Base-by-base conservation (phyloP, 2,113 vertebrate genomes). In the Tragelaphus buxtoni region DNA sequence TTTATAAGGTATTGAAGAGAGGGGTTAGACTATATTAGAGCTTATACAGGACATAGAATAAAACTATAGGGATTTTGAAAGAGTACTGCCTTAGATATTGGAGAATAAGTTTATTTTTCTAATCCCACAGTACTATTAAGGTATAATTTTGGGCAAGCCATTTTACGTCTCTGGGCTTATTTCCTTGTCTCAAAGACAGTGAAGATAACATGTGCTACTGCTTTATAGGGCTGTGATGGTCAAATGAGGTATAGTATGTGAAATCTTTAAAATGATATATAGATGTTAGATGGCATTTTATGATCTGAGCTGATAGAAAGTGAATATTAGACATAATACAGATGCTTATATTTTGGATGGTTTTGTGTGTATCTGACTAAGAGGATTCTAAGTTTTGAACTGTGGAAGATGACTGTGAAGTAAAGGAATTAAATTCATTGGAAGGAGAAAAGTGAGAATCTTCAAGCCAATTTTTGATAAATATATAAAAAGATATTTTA, bases 151-250 rank as follows among this genome's bases (percentile, higher is more conserved):
- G 61, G 65, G 58, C 20, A 87, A 61, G 51, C 58, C n/a, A 13
- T 76, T 80, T 95, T 86, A 77, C 2, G 7, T 82, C 51, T 61
- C 26, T 88, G 30, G 93, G 55, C 18, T 87, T n/a, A 88, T 74
- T 95, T 96, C 8, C 47, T 95, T 82, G n/a, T 69, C 18, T 83
- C 53, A 92, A 93, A 86, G 91, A 82, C 56, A 82, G 49, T 69
- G n/a, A 92, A 47, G 22, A 42, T 92, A 87, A 93, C 90, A 28
- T 0, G 3, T 51, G 10, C 84, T 93, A 51, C 58, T 91, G 4
- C 88, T 85, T 47, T 65, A n/a, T 81, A 95, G 76, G 12, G 30
- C 80, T 81, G 53, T 88, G 32, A 65, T 79, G 60, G 84, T 77
- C 42, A 96, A 85, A 84, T 91, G 56, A 92, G 39, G 11, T 45